phyloP scores from a whole-genome alignment of 2,113 vertebrate species.

The Apaloderma vittatum region DNA sequence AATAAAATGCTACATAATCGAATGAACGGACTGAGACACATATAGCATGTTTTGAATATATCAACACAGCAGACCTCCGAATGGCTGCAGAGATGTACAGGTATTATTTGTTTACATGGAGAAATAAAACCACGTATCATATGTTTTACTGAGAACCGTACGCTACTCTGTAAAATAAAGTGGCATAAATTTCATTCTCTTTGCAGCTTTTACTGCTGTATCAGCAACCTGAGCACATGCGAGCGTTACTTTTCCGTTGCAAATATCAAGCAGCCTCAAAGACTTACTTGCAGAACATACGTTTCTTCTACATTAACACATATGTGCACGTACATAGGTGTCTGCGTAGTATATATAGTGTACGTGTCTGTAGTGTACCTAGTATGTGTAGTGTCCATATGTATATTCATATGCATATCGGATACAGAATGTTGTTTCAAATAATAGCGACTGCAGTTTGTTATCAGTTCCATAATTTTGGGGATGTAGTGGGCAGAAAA shows the following conservation, averaged over 20 bases:
- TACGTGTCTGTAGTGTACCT: background rate
- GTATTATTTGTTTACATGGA: background rate
- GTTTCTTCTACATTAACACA: background rate
- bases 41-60: conserved; percentile 38
- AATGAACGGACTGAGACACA: conserved; percentile 19
- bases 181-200: background rate
- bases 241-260: background rate
- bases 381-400: background rate
- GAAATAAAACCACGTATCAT: background rate
- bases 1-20: conserved; percentile 61
- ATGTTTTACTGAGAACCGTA: background rate
- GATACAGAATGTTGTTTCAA: background rate
- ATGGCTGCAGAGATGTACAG: background rate
- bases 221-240: background rate
- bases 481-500: background rate
- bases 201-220: background rate
- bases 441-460: background rate
- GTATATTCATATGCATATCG: background rate
- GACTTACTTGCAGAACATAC: background rate
- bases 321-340: background rate
- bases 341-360: background rate
- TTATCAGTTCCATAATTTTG: background rate
- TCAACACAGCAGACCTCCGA: background rate
- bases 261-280: background rate
- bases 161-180: background rate